Evolutionary conservation across 2,797 vertebrate species (phyloP), one percentile per base, ranked within the genome.

Genomic region (Spatula clypeata): DNA sequence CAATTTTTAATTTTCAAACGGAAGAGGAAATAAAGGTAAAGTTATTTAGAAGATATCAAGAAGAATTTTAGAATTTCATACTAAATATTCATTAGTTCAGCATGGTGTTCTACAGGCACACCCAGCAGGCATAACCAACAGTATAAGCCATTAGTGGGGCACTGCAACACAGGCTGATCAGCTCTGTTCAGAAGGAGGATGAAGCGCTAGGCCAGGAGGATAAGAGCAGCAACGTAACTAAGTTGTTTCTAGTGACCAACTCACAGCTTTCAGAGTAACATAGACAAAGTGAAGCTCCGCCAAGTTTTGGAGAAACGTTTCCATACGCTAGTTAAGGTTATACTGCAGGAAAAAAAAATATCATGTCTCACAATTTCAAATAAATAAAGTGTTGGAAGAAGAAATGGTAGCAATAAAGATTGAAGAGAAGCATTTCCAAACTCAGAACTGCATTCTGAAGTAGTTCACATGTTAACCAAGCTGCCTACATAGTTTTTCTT

Each of bases 171-270:
- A 79, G 20, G 42, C 2, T 53, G 29, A 34, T 29, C 19, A 47
- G 2, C 3, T 6, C 58, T 18, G 0, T 11, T 14, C 7, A 8
- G 17, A n/a, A 79, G 19, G 5, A 23, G 13, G 19, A 86, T 20
- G 31, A 53, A 71, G 34, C 9, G 15, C 21, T 0, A 81, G 4
- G 38, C 38, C 34, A 2, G 13, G 38, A 21, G 42, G 18, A 36
- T 74, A 76, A 10, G 0, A 11, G 7, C 5, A 49, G 1, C 6
- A 44, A 14, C 0, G 1, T 2, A 45, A 18, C 2, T 26, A 7
- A 21, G 66, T 47, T 64, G 24, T 55, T 67, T 44, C 23, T 20
- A 16, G 13, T 1, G 36, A 34, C 32, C 13, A 40, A 29, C 53
- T 16, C 36, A 14, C 13, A 58, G 12, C 14, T 51, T 49, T n/a